Evolutionary conservation across 2,888 invertebrate genomes (phyloP).

Genomic region (Polylopha cassiicola): DNA sequence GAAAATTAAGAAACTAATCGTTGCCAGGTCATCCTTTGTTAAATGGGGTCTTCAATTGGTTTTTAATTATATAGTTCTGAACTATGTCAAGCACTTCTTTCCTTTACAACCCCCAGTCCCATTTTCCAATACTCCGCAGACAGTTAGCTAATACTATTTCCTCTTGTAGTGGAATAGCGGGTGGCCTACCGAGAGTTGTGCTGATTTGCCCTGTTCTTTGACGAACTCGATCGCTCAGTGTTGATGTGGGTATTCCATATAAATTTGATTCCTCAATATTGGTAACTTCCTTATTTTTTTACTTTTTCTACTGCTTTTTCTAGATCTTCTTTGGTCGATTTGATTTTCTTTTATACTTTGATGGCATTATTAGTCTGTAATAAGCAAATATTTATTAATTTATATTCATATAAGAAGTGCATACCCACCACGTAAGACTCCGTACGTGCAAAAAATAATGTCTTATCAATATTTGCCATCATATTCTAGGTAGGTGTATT

Average conservation of each 20-base stretch:
- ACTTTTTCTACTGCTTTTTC: conserved; percentile 18
- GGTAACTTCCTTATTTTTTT: conserved; percentile 21
- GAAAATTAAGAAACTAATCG: conserved; percentile 28
- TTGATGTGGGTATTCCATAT: conserved; percentile 23
- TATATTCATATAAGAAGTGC: too few relatives aligned
- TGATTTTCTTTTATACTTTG: too few relatives aligned
- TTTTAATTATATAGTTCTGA: conserved; percentile 22
- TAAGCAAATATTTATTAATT: too few relatives aligned
- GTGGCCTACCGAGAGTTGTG: conserved; percentile 21
- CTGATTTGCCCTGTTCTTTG: conserved; percentile 17
- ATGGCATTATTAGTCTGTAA: too few relatives aligned
- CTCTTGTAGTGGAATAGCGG: conserved; percentile 20
- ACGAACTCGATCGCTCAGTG: conserved; percentile 16
- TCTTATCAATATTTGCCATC: too few relatives aligned
- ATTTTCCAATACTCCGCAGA: conserved; percentile 24
- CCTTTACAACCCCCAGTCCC: conserved; percentile 25
- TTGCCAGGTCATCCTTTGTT: conserved; percentile 24
- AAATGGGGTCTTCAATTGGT: conserved; percentile 23
- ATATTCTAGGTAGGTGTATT: too few relatives aligned
- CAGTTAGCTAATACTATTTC: conserved; percentile 19
- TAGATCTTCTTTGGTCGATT: too few relatives aligned
- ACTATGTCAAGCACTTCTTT: conserved; percentile 24
- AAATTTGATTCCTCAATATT: conserved; percentile 19
- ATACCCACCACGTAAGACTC: too few relatives aligned
- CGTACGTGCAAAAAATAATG: too few relatives aligned